These are phyloP conservation scores for Eudorcas thomsonii DNA, from an alignment of 2,113 vertebrate genomes.

Conservation along the genomic window DNA sequence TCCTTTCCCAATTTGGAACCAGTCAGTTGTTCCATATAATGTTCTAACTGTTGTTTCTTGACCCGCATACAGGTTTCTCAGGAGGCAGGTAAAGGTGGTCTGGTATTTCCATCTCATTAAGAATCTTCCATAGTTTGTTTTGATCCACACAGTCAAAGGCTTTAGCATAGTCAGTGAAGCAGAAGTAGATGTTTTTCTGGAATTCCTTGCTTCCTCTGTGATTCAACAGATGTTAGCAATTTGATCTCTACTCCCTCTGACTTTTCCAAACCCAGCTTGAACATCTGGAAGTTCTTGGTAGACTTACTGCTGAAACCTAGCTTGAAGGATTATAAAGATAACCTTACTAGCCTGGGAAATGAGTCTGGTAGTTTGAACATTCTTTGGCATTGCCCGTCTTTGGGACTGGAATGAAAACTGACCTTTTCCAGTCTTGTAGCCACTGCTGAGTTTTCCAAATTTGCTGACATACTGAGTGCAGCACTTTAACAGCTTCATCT, in stretches of 20 bases:
- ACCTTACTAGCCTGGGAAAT: neutral
- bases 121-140: neutral
- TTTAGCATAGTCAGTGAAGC: neutral
- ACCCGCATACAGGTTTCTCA: neutral
- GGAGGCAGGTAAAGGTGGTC: neutral
- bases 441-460: neutral
- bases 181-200: neutral
- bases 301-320: neutral
- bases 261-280: neutral
- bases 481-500: neutral
- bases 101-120: neutral
- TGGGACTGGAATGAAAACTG: neutral
- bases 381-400: neutral
- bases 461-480: neutral
- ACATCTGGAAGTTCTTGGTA: neutral
- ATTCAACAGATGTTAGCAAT: neutral
- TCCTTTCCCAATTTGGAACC: neutral
- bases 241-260: neutral
- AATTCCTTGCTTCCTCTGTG: neutral
- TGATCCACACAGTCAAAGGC: neutral
- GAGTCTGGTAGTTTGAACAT: neutral
- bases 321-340: neutral
- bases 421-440: neutral
- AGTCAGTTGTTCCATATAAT: neutral
- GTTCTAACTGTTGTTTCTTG: neutral